Evolutionary conservation across 2,888 invertebrate species (phyloP).

Genomic region (Aphelenchoides bicaudatus): DNA sequence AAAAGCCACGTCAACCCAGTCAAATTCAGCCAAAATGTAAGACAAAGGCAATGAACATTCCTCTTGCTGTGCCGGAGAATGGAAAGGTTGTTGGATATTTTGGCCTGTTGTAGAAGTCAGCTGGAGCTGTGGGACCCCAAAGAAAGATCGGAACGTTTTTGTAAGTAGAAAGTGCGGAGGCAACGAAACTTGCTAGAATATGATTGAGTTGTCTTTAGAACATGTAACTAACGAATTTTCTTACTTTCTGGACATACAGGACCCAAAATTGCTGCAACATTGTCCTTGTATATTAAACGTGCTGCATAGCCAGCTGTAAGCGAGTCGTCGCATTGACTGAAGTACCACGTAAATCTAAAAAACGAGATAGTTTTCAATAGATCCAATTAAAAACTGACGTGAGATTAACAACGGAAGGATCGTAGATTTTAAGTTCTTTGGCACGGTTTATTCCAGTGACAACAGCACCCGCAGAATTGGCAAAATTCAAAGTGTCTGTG

Average conservation of each 20-base stretch:
- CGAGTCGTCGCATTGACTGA: not conserved
- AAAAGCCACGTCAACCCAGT: constrained; percentile 4
- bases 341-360: not conserved
- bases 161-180: not conserved
- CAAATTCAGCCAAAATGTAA: not conserved
- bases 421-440: not conserved
- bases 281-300: not conserved
- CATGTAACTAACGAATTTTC: not conserved
- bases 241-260: constrained; percentile 10
- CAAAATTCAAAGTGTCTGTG: constrained; percentile 2
- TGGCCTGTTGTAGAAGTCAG: not conserved
- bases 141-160: constrained; percentile 3
- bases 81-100: not conserved
- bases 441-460: not conserved
- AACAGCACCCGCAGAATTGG: not conserved
- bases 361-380: constrained; percentile 1
- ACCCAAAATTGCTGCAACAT: not conserved
- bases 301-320: not conserved
- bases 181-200: not conserved
- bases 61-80: not conserved
- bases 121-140: not conserved
- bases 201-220: not conserved
- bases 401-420: not conserved
- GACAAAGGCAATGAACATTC: not conserved
- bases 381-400: too few species aligned